Base-by-base conservation (phyloP, 1,140 invertebrate genomes). In the Cydia pomonella region DNA sequence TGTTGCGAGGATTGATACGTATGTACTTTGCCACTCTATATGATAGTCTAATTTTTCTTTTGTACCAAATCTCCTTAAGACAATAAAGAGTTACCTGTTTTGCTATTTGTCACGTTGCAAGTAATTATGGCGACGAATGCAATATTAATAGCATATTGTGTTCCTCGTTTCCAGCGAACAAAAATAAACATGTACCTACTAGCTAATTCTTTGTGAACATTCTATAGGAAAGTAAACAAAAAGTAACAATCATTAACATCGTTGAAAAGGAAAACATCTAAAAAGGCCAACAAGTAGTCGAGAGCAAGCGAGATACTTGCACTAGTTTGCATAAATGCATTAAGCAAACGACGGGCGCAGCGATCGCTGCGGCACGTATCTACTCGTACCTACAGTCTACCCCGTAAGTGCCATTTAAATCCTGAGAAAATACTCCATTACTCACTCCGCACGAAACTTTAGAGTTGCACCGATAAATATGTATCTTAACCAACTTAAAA, bases 281-380 rank as follows among this genome's bases (percentile, higher is more conserved):
- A 78, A 79, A 76, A 73, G 66, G 72, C 64, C 27, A 78, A 77
- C 80, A 80, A 80, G 79, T 79, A 80, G 79, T 80, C 77, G 80
- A 74, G 76, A 78, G 78, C 80, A 79, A 79, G 82, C 80, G 84
- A 81, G 83, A 83, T 85, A 85, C 84, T 82, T 85, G 79, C 82
- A 79, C 78, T 80, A 79, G 81, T 84, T 86, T 84, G 83, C 81
- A 86, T 86, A 87, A 86, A 83, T 85, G 84, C 86, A 86, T 86
- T 86, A 86, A 86, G 81, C 81, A 79, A 74, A 75, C 72, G 77
- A 76, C 76, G 80, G 82, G 63, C 27, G 27, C 25, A 81, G 82
- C 80, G 81, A 74, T 77, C 80, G 80, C 79, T 78, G 79, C 79
- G 82, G 86, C 86, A 87, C 84, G 86, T 86, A 86, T 9, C 0